Percentiles rank a stretch among this genome's conserved stretches.
These are phyloP conservation scores for Oceanodroma leucorhoa DNA, from an alignment of 2,797 vertebrate species.

Conservation along the genomic window DNA sequence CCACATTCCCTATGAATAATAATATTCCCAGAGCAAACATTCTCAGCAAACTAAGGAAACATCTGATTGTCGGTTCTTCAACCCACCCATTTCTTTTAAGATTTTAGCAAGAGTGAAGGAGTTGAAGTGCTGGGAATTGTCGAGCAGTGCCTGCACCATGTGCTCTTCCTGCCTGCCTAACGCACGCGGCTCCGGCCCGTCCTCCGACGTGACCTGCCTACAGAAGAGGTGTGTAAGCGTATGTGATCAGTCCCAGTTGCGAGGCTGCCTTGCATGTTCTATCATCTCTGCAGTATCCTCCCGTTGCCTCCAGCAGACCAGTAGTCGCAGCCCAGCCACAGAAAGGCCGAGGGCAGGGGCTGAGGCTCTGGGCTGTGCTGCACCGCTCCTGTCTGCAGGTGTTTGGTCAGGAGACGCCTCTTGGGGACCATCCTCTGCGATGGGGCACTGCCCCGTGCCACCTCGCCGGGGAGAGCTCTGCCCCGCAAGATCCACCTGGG, in stretches of 20 bases:
- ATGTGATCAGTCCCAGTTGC: background rate
- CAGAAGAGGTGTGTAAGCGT: too few species aligned
- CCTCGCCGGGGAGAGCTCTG: background rate
- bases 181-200: background rate
- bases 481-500: background rate
- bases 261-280: background rate
- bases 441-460: background rate
- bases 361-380: background rate
- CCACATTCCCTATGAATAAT: background rate
- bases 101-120: background rate
- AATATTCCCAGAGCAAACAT: background rate
- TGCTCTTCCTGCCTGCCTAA: background rate
- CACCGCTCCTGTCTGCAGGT: rapidly evolving
- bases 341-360: background rate
- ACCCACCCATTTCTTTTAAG: background rate
- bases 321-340: background rate
- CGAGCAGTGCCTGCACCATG: background rate
- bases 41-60: background rate
- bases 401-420: background rate
- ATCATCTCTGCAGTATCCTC: background rate
- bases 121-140: background rate
- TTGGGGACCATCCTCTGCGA: background rate
- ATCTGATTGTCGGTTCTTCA: background rate
- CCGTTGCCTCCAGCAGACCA: background rate
- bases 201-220: background rate